Base-by-base conservation (phyloP, 1,140 invertebrate genomes). In the Phortica variegata region DNA sequence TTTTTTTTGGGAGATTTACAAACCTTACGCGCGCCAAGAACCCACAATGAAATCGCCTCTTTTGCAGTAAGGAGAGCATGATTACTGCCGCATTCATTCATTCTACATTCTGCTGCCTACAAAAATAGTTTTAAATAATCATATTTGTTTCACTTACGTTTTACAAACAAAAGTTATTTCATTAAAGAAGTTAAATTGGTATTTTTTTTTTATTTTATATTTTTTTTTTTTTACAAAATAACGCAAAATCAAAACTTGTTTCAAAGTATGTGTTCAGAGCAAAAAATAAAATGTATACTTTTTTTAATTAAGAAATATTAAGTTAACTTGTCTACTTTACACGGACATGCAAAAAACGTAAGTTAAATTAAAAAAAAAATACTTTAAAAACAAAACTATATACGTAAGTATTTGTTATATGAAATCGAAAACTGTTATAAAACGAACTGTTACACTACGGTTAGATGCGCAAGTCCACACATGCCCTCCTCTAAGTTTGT, bases 31-130 rank as follows among this genome's bases (percentile, higher is more conserved):
- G 87, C 87, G 82, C 87, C 87, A 83, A 90, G 86, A 78, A 89
- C 86, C 87, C 87, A 91, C 77, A 91, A 86, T 80, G 88, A 88
- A 83, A 90, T 86, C 83, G 89, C 89, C 84, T 91, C 88, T 83
- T 89, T 87, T 82, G 87, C 87, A 79, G 86, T 89, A 81, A 91
- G 85, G 81, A 90, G 87, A 82, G 83, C 84, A 82, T 87, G 81
- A 81, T 73, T 73, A 74, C 66, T 74, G 72, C 72, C 72, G 68
- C 71, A 65, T 59, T 74, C 72, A 60, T 70, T 74, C 63, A 66
- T 50, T 75, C 72, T 75, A 71, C 72, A 75, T 47, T 75, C 69
- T 60, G 72, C 60, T 65, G 72, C 72, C 72, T 75, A 75, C 68
- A 75, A 75, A 65, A 74, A 71, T 71, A 65, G 58, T 66, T 65